A percentile compares a stretch with the other conserved stretches of the same genome.
Evolutionary conservation across 2,888 invertebrate species (phyloP).

Genomic region (Gandaritis pyraliata): DNA sequence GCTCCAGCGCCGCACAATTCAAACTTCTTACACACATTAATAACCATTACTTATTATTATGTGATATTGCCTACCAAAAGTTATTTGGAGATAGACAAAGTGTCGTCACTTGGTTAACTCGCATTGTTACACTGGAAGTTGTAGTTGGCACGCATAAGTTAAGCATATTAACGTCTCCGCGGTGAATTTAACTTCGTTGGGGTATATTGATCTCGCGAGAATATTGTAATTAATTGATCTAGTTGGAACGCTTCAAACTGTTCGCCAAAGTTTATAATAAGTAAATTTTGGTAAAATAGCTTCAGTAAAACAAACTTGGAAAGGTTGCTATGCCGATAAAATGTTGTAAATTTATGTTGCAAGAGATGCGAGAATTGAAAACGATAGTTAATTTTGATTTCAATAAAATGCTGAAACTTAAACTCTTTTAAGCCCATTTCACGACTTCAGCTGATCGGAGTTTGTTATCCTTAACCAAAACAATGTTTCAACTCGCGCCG

Average conservation of each 20-base stretch:
- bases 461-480: conserved; percentile 60
- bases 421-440: conserved; percentile 38
- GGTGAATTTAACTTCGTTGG: conserved; percentile 62
- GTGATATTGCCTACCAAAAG: conserved; percentile 56
- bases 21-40: conserved; percentile 59
- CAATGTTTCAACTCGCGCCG: conserved; percentile 60
- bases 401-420: conserved; percentile 31
- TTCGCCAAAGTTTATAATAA: conserved; percentile 40
- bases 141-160: conserved; percentile 72
- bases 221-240: conserved; percentile 65
- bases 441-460: conserved; percentile 53
- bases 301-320: conserved; percentile 33
- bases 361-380: conserved; percentile 31
- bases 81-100: conserved; percentile 58
- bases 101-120: conserved; percentile 66
- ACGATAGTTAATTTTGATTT: conserved; percentile 33
- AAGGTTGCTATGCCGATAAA: conserved; percentile 38
- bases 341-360: conserved; percentile 34
- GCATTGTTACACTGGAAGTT: conserved; percentile 67
- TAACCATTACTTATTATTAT: conserved; percentile 63
- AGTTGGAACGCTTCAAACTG: conserved; percentile 50
- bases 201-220: conserved; percentile 63
- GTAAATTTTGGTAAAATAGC: conserved; percentile 41
- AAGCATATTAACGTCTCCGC: conserved; percentile 71
- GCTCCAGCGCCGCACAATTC: conserved; percentile 50